Base-by-base conservation (phyloP, 1,140 invertebrate species). In the Aphelinus certus region DNA sequence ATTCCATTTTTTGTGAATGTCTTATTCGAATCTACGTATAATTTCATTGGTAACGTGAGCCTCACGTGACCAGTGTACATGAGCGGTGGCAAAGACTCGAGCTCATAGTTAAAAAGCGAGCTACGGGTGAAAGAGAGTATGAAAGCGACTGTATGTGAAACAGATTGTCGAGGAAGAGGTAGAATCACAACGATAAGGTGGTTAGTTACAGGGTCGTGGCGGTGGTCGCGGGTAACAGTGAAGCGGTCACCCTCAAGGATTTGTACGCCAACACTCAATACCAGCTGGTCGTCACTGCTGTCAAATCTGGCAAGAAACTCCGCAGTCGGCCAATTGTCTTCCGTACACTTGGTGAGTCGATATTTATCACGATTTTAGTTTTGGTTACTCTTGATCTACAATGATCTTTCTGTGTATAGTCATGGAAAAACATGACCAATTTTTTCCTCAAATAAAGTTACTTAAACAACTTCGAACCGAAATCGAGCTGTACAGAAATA, bases 201-300 rank as follows among this genome's bases (percentile, higher is more conserved):
- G 89, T 92, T 92, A 95, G 94, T 95, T 95, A 95, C 94, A 95
- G 94, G 91, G 93, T 95, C 90, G 93, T 95, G 87, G 91, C 93
- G 88, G 91, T 94, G 83, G 94, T 95, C 83, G 94, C 94, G 76
- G 94, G 94, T 72, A 95, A 95, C 87, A 94, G 93, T 58, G 93
- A 95, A 83, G 94, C 94, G 67, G 93, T 95, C 77, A 94, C 93
- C 58, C 87, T 95, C 79, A 94, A 91, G 81, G 92, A 92, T 51
- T 88, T 96, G 65, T 90, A 92, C 79, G 93, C 94, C n/a, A 93
- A 95, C 83, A 95, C 94, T 9, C 94, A 95, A 85, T 96, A 96
- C 82, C 94, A 95, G 77, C 89, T 96, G 62, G 92, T 93, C 1
- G 94, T 96, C 57, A 93, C 94, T 47, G 94, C 94, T 69, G 90